These are phyloP conservation scores for Acinonyx jubatus DNA, from an alignment of 2,113 vertebrate genomes.

Conservation along the genomic window DNA sequence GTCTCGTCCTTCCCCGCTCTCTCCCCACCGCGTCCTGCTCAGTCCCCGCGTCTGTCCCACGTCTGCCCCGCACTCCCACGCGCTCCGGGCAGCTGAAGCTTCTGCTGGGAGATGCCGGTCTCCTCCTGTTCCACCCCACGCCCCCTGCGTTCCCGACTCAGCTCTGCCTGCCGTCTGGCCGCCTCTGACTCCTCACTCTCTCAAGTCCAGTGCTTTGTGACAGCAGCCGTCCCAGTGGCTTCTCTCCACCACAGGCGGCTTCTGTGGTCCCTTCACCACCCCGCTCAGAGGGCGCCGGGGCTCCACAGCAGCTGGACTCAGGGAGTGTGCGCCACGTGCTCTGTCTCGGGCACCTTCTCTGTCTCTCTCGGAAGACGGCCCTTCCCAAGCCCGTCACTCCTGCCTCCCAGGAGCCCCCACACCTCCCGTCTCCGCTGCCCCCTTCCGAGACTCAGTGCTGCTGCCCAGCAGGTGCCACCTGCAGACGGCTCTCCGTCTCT, in stretches of 20 bases:
- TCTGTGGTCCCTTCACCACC: too few relatives aligned
- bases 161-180: not conserved
- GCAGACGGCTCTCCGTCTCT: not conserved
- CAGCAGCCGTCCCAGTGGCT: too few relatives aligned
- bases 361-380: not conserved
- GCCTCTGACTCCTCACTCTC: not conserved
- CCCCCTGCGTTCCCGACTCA: not conserved
- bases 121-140: not conserved
- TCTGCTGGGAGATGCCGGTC: too few relatives aligned
- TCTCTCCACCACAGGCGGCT: not conserved
- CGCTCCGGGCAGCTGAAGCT: not conserved
- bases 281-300: not conserved
- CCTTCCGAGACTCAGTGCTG: not conserved
- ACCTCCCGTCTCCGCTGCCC: accelerated
- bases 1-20: too few relatives aligned
- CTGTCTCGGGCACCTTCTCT: not conserved
- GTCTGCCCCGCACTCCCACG: too few relatives aligned
- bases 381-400: not conserved
- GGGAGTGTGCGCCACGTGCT: not conserved
- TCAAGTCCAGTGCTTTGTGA: not conserved
- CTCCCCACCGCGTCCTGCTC: too few relatives aligned
- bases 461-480: not conserved
- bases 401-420: not conserved
- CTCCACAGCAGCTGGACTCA: not conserved
- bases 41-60: not conserved